These are phyloP conservation scores for Zelleria hepariella DNA, from an alignment of 2,888 invertebrate species.

Conservation along the genomic window DNA sequence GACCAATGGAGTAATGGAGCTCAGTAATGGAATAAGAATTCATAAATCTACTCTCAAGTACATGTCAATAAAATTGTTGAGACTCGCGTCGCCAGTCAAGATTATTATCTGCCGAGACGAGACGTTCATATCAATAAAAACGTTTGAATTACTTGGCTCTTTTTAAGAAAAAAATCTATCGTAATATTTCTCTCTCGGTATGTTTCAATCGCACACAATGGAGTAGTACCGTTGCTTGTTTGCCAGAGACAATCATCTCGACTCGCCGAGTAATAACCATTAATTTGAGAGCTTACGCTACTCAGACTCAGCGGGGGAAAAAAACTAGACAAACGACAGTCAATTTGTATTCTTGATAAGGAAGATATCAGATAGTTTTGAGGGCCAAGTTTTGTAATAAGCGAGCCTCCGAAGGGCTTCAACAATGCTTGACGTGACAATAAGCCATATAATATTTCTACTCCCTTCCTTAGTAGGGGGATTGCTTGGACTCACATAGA, in stretches of 20 bases:
- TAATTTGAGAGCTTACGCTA: not conserved
- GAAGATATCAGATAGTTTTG: conserved; percentile 37
- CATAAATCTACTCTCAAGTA: not conserved
- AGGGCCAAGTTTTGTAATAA: conserved; percentile 25
- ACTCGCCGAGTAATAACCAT: not conserved
- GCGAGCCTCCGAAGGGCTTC: not conserved
- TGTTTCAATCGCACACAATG: conserved; percentile 4
- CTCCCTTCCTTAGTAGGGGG: not conserved
- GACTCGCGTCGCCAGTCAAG: not conserved
- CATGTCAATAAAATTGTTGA: not conserved
- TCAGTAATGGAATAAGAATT: not conserved
- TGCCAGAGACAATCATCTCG: conserved; percentile 3
- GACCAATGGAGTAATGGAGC: not conserved
- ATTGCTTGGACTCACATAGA: too few relatives aligned
- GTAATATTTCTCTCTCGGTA: not conserved
- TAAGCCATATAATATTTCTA: not conserved
- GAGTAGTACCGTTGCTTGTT: not conserved
- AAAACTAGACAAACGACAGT: conserved; percentile 25
- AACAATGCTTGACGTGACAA: not conserved
- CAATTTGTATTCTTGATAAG: conserved; percentile 46
- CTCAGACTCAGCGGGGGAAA: not conserved
- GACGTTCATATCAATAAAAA: not conserved
- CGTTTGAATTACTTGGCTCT: not conserved
- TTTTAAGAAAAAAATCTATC: not conserved
- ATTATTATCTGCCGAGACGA: conserved; percentile 2